Base-by-base conservation (phyloP, 23 tunicate species). In the Diplosoma virens region DNA sequence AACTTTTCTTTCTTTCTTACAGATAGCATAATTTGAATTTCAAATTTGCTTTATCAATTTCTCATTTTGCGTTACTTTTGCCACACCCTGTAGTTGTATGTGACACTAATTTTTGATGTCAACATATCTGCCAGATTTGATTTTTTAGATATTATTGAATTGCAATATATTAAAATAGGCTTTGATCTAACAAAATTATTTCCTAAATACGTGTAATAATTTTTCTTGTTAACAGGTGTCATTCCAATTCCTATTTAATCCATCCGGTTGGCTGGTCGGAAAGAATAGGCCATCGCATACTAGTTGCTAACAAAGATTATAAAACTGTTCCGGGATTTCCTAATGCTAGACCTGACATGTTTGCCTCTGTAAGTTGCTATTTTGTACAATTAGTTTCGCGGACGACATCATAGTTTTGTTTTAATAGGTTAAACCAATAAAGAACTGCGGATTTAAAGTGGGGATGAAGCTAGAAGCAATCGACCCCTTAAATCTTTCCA, bases 381-480 rank as follows among this genome's bases (percentile, higher is more conserved):
- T 55, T 22, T 55, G 63, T 55, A 20, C 20, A 55, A 6, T 55
- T 41, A 41, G 50, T 41, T 14, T 7, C 14, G 50, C n/a, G 50
- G 14, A 7, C 50, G 50, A 41, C 50, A 41, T 7, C 9, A 41
- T 14, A 41, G 14, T 14, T 41, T 41, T 14, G 50, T 41, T 41
- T 41, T 41, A 9, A 6, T 61, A 61, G 69, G 69, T 61, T 17
- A 61, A 61, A 29, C 7, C 47, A 14, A 74, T 82, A 25, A 89
- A 89, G 58, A 18, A 59, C 2, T 89, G 94, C 58, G 83, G 86
- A 0, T 93, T 93, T 45, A 76, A 82, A 67, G 89, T 78, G 37
- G 94, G 89, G 14, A 93, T 93, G 98, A 93, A 93, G 65, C 68
- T 93, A 18, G 98, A 93, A 70, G 94, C 98, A 17, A 82, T 93